Percentiles rank a stretch among this genome's conserved stretches.
Evolutionary conservation across 2,113 vertebrate genomes (phyloP).

Genomic region (Glareola pratincola): DNA sequence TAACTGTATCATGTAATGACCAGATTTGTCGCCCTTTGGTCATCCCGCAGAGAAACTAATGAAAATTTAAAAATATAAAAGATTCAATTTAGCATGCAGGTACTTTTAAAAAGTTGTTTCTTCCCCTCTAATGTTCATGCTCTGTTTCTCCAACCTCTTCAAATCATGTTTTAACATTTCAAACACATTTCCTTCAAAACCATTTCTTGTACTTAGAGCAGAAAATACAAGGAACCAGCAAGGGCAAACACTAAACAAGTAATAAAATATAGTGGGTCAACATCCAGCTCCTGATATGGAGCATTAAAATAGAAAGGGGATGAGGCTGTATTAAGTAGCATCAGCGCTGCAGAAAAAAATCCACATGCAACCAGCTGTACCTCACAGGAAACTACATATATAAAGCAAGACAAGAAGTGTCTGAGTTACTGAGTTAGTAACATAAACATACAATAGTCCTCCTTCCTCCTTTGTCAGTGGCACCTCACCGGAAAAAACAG

Average conservation of each 20-base stretch:
- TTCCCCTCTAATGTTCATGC: neutral
- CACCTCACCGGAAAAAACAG: neutral
- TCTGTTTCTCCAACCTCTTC: neutral
- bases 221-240: neutral
- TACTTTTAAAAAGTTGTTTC: neutral
- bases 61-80: neutral
- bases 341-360: neutral
- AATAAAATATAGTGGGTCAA: neutral
- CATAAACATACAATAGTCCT: neutral
- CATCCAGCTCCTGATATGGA: neutral
- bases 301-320: neutral
- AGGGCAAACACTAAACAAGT: neutral
- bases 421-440: neutral
- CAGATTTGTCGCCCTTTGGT: neutral
- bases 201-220: neutral
- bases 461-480: neutral
- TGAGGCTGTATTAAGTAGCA: neutral
- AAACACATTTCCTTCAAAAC: neutral
- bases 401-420: neutral
- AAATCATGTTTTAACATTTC: neutral
- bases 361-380: neutral
- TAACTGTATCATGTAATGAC: neutral
- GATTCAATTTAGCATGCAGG: neutral
- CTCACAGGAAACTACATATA: neutral
- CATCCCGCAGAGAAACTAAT: neutral